Evolutionary conservation across 2,797 vertebrate species (phyloP), one percentile per base, ranked within the genome.

Genomic region (Serranus cabrilla): DNA sequence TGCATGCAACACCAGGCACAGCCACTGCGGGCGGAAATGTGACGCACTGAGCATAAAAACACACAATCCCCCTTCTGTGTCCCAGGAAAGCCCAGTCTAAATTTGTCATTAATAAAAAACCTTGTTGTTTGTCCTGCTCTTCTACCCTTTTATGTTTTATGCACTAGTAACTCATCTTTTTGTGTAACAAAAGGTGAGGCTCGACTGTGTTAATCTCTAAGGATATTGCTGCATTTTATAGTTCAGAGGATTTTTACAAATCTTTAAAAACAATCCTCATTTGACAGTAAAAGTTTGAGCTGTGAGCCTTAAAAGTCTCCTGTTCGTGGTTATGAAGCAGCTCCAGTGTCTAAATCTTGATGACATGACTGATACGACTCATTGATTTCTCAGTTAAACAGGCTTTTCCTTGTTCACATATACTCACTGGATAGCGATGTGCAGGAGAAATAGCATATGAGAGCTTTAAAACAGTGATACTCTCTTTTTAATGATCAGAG

Each of bases 1-100:
- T 76, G 60, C 78, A 87, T 69, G 81, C 82, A 83, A 86, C 84
- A 77, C 71, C 76, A 78, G 78, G 76, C 87, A 55, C 67, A 84
- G 77, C 61, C 77, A 51, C 58, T 59, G 76, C 23, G 49, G 85
- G 71, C 20, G 57, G 79, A 84, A 84, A 87, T 49, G 69, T 80
- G 82, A 89, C 46, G 75, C 81, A 76, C 64, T 39, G 34, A 66
- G 69, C 59, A 62, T 65, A 84, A 27, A 84, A 89, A 77, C 68
- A 78, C 65, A 86, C 78, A 85, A 71, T 56, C 70, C 54, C 64
- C 61, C 63, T 25, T 70, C 67, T 72, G 79, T 88, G 58, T 81
- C 52, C 45, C 40, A 71, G 50, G 31, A 69, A 77, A 80, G 50
- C 55, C 31, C 20, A 16, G 46, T n/a, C 50, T 16, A 58, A 59